These are phyloP conservation scores for Tetranychus truncatus DNA, from an alignment of 2,888 invertebrate genomes.

Conservation along the genomic window DNA sequence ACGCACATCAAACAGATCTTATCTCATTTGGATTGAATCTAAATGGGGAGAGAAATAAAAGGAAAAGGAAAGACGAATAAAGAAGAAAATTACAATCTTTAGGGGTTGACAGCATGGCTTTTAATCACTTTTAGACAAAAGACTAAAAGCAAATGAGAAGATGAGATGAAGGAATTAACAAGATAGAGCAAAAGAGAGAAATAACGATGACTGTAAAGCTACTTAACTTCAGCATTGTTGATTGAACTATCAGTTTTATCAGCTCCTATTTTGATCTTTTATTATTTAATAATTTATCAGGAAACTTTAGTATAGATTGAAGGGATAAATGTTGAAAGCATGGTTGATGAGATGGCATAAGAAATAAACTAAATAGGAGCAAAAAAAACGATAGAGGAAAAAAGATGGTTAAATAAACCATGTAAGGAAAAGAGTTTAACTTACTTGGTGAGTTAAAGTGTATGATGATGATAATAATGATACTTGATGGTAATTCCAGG, in stretches of 20 bases:
- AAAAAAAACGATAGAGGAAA: no score
- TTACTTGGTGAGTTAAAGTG: no score
- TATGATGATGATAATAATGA: no score
- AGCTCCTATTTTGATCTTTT: neutral
- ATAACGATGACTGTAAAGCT: neutral
- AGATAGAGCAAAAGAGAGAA: neutral
- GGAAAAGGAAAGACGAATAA: neutral
- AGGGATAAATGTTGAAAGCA: neutral
- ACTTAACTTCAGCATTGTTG: neutral
- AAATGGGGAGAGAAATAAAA: neutral
- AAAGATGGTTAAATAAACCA: no score
- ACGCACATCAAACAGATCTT: neutral
- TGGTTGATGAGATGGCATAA: neutral
- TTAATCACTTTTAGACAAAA: constrained; percentile 8
- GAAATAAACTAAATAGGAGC: no score
- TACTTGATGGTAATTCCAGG: no score
- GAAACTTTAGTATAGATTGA: neutral
- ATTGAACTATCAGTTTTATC: neutral
- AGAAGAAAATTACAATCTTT: neutral
- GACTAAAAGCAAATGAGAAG: neutral
- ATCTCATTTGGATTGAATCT: no score
- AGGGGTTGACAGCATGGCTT: neutral
- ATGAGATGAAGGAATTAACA: neutral
- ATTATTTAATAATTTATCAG: neutral
- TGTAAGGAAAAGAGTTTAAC: no score